Evolutionary conservation across 1,140 invertebrate genomes (phyloP), one percentile per base, ranked within the genome.

Genomic region (Heliconius nattereri): DNA sequence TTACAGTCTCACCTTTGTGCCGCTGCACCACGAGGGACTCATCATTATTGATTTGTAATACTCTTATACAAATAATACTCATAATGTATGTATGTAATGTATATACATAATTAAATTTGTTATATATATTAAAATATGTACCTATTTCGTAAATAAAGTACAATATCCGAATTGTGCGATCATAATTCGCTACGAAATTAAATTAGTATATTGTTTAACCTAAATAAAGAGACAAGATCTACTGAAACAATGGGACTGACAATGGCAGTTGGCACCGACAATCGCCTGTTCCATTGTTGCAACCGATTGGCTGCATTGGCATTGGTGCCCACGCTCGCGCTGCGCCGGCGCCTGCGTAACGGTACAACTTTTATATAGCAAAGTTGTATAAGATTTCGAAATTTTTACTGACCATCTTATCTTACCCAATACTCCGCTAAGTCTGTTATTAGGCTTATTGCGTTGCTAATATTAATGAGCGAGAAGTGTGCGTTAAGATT

Each of bases 181-280:
- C 26, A 73, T 19, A 79, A 72, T 75, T 60, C 75, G 54, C 76
- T 35, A 78, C 74, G 45, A 45, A 80, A 83, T 78, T 76, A 78
- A 76, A 78, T 80, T 75, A 60, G 52, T 73, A 60, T 80, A 75
- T 80, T 73, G 66, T 79, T 77, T 78, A 79, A 81, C 80, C 77
- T 71, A 79, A 73, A 83, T 83, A 76, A 57, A 83, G 57, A 70
- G 79, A 80, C 79, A 81, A 78, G 76, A 78, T 78, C 78, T 75
- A 40, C 45, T 74, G 74, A 84, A 80, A 84, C 83, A 84, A 81
- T 84, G 35, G 78, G n/a, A 70, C 26, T 75, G 78, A 81, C 79
- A 81, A 78, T 76, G 71, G 73, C 57, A 71, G 66, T 77, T 77
- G 60, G 78, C 72, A 77, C n/a, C 60, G 76, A 80, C 78, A 81